Conservation (phyloP, 2,113 vertebrate species). For the Sakesphorus luctuosus region DNA sequence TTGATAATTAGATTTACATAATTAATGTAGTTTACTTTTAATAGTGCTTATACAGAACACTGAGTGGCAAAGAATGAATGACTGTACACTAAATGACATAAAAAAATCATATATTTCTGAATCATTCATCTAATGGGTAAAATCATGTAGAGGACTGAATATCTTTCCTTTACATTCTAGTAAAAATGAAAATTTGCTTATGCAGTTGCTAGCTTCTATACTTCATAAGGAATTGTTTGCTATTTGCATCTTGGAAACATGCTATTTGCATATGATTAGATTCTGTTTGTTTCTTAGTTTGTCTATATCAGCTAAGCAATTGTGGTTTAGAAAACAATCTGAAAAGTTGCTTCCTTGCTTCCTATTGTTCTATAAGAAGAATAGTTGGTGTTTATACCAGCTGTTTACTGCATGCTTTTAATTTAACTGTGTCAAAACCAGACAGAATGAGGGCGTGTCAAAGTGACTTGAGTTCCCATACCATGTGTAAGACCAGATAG, state of each 20-base stretch:
- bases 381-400: neutral
- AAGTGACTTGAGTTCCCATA: neutral
- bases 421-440: slow-evolving; percentile 2
- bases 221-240: slow-evolving; percentile 47
- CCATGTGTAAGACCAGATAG: neutral
- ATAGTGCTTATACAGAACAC: neutral
- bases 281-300: slow-evolving; percentile 67
- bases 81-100: neutral
- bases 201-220: neutral
- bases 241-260: slow-evolving; percentile 24
- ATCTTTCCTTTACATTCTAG: neutral
- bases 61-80: neutral
- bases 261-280: slow-evolving; percentile 48
- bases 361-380: slow-evolving; percentile 38
- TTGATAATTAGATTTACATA: slow-evolving; percentile 15
- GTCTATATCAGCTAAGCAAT: slow-evolving; percentile 36
- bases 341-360: slow-evolving; percentile 37
- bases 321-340: slow-evolving; percentile 48
- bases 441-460: neutral
- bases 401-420: slow-evolving; percentile 21
- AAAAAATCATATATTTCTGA: neutral
- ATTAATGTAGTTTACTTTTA: slow-evolving; percentile 17
- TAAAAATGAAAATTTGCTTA: slow-evolving; percentile 18
- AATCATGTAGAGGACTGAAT: neutral
- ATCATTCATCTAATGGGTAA: neutral